phyloP scores from a whole-genome alignment of 2,888 invertebrate species.

The Dicyrtoma fusca region DNA sequence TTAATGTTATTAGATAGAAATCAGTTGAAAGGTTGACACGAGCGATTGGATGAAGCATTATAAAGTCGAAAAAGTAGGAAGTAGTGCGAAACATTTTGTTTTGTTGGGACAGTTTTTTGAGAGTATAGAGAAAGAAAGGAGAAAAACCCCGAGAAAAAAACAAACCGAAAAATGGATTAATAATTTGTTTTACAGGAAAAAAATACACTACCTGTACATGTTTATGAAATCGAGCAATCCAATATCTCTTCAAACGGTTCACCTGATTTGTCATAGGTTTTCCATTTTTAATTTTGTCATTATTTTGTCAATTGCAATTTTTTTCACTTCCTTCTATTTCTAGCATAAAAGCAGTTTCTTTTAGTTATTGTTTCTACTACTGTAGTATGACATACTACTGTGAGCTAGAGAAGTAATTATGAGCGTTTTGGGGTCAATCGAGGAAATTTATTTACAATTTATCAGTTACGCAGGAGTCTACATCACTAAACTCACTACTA shows the following conservation, averaged over 20 bases:
- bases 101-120: neutral
- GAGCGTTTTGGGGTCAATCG: neutral
- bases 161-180: constrained; percentile 12
- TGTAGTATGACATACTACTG: too few relatives aligned
- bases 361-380: neutral
- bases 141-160: constrained; percentile 3
- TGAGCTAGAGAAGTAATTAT: neutral
- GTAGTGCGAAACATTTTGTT: neutral
- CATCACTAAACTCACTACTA: constrained; percentile 2
- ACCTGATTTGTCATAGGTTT: constrained; percentile 34
- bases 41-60: too few relatives aligned
- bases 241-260: constrained; percentile 32
- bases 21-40: too few relatives aligned
- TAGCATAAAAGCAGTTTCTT: too few relatives aligned
- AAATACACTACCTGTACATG: constrained; percentile 40
- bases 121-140: constrained; percentile 13
- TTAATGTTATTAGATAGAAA: too few relatives aligned
- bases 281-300: constrained; percentile 9
- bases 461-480: too few relatives aligned
- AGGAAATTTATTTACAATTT: neutral
- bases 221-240: constrained; percentile 37
- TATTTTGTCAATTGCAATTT: constrained; percentile 8
- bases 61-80: constrained; percentile 3
- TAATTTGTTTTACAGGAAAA: constrained; percentile 19
- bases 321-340: constrained; percentile 2